Conservation (phyloP, 30 jellyfish, hydroid and myxozoan genomes). For the Hydractinia echinata region DNA sequence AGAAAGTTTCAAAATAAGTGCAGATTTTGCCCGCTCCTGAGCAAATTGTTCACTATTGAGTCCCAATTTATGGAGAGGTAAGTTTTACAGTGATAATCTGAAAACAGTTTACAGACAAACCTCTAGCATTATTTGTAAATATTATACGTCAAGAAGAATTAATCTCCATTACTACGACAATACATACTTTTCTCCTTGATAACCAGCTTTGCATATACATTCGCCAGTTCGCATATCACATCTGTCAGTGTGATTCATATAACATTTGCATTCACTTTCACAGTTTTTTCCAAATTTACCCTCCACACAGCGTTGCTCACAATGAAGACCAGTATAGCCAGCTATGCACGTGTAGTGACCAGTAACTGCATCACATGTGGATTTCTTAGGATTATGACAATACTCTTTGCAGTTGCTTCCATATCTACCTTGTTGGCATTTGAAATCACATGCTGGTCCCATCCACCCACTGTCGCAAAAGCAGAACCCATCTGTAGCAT, state of each 20-base stretch:
- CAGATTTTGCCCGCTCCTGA: too few species aligned
- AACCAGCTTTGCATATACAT: conserved; percentile 81
- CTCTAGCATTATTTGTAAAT: too few species aligned
- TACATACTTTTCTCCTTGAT: conserved; percentile 27
- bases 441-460: conserved; percentile 55
- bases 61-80: too few species aligned
- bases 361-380: conserved; percentile 52
- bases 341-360: conserved; percentile 62
- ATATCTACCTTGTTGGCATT: conserved; percentile 41
- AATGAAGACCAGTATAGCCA: conserved; percentile 65
- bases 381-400: conserved; percentile 19
- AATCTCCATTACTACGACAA: not conserved
- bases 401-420: conserved; percentile 63
- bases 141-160: too few species aligned
- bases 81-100: too few species aligned
- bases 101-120: too few species aligned
- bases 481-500: conserved; percentile 63
- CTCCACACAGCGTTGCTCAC: conserved; percentile 54
- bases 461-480: conserved; percentile 77
- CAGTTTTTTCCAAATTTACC: conserved; percentile 66
- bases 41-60: too few species aligned
- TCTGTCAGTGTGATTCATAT: conserved; percentile 50
- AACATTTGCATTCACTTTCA: conserved; percentile 45
- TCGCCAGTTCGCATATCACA: conserved; percentile 64
- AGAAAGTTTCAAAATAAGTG: too few species aligned